A percentile compares a stretch with the other conserved stretches of the same genome.
These are phyloP conservation scores for Nephrocerus scutellatus DNA, from an alignment of 2,888 invertebrate genomes.

Conservation along the genomic window DNA sequence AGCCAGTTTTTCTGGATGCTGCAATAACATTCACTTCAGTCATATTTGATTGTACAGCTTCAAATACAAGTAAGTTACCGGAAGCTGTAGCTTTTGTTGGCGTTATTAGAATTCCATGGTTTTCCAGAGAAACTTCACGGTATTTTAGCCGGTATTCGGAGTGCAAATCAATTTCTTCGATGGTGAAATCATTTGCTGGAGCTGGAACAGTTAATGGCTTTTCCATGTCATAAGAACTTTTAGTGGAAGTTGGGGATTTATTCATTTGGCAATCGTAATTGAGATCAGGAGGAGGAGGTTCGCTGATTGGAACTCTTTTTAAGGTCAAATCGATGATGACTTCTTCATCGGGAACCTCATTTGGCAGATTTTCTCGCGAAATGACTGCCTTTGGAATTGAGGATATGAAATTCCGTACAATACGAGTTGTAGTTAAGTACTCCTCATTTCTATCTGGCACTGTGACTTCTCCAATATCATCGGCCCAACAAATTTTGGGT, in stretches of 20 bases:
- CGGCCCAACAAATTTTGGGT: too few species aligned
- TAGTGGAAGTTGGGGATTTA: background rate
- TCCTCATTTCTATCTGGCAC: background rate
- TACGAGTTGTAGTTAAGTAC: conserved; percentile 7
- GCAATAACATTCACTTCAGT: too few species aligned
- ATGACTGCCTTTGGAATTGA: background rate
- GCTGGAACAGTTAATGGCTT: conserved; percentile 12
- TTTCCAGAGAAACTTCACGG: conserved; percentile 18
- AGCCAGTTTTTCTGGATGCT: too few species aligned
- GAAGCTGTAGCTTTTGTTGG: conserved; percentile 14
- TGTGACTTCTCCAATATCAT: too few species aligned
- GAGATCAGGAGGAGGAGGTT: background rate
- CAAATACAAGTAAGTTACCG: conserved; percentile 18
- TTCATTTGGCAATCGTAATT: background rate
- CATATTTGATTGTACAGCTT: too few species aligned
- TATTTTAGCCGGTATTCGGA: background rate
- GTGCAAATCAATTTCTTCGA: conserved; percentile 13
- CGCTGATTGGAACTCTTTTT: background rate
- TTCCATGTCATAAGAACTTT: conserved; percentile 3
- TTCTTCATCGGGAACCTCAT: conserved; percentile 9
- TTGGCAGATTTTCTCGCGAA: conserved; percentile 12
- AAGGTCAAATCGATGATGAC: background rate
- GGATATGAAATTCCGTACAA: background rate
- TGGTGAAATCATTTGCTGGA: too few species aligned
- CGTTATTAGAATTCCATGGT: conserved; percentile 22